Conservation (phyloP, 2,113 vertebrate genomes). For the Oostethus manadensis region DNA sequence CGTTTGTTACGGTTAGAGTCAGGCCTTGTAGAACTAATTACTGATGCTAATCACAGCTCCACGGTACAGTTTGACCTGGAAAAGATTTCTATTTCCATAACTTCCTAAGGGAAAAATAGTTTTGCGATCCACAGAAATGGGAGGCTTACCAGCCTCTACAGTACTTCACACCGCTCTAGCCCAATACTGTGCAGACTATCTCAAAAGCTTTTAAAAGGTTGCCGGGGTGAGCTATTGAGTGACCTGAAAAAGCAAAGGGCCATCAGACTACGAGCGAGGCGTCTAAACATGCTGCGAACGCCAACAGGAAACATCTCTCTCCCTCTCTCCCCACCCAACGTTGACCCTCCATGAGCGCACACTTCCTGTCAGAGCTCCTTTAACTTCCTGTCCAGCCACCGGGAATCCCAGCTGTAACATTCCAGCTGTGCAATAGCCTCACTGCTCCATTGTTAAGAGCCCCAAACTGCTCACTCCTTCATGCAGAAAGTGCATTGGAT, state of each 20-base stretch:
- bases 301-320: constrained; percentile 64
- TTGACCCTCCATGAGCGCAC: constrained; percentile 60
- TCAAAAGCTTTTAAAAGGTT: background rate
- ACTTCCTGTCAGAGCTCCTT: constrained; percentile 69
- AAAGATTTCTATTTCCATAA: no score
- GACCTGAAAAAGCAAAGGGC: background rate
- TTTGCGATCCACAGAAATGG: no score
- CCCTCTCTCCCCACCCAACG: constrained; percentile 32
- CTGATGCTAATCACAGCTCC: no score
- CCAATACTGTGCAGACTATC: background rate
- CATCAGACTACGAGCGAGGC: constrained; percentile 14
- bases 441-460: constrained; percentile 20
- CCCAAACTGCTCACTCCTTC: constrained; percentile 16
- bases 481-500: constrained; percentile 1
- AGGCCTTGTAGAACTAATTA: no score
- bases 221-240: constrained; percentile 2
- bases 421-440: constrained; percentile 54
- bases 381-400: constrained; percentile 69
- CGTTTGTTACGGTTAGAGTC: no score
- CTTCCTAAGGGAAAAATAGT: no score
- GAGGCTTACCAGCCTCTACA: no score
- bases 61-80: no score
- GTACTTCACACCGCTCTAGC: constrained; percentile 3
- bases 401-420: constrained; percentile 70
- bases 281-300: constrained; percentile 39